A percentile compares a stretch with the other conserved stretches of the same genome.
Conservation (phyloP, 2,113 vertebrate genomes). For the Heptranchias perlo region DNA sequence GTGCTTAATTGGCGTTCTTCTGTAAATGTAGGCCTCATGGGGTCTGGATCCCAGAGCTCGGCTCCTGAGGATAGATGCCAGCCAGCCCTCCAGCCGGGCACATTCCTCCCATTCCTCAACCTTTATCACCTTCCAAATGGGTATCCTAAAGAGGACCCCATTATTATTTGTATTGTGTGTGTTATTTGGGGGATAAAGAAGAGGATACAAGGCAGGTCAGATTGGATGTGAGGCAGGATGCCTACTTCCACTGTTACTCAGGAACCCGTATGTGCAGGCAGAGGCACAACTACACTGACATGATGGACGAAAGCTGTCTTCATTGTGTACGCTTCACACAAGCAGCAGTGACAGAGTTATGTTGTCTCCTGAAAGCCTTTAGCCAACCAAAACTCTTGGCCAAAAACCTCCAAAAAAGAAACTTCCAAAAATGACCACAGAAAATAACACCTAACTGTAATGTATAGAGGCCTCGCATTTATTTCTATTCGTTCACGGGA, state of each 20-base stretch:
- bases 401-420: neutral
- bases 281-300: neutral
- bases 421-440: neutral
- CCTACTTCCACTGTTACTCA: neutral
- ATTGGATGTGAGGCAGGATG: neutral
- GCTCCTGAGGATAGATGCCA: neutral
- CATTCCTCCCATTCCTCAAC: neutral
- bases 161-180: neutral
- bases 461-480: neutral
- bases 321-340: neutral
- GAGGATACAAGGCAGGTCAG: neutral
- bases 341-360: neutral
- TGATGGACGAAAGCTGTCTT: neutral
- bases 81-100: neutral
- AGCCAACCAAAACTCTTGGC: neutral
- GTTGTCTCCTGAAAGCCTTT: neutral
- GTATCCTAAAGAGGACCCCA: neutral
- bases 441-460: neutral
- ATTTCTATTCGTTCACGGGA: no score
- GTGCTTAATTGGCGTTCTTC: no score
- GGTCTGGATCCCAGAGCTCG: neutral
- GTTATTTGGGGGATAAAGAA: neutral
- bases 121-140: neutral
- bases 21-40: no score
- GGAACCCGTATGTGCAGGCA: no score